Conservation (phyloP, 2,113 vertebrate genomes). For the Romanogobio albipinnatus region DNA sequence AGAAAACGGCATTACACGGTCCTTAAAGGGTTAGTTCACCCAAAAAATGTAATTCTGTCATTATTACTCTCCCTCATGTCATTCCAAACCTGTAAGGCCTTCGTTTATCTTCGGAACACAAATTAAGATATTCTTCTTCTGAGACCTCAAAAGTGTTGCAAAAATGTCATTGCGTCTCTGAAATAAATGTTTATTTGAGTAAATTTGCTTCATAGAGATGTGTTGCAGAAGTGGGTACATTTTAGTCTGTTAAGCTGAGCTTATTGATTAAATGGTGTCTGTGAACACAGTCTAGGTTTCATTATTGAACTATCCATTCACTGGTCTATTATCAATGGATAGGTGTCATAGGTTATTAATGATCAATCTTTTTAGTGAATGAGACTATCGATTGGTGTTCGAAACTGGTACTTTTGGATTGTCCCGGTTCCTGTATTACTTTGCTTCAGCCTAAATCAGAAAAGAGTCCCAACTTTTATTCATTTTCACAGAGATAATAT, state of each 20-base stretch:
- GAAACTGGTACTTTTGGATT: conserved; percentile 63
- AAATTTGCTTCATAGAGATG: neutral
- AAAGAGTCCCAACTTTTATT: conserved; percentile 17
- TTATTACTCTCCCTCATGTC: too few species aligned
- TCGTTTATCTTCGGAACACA: too few species aligned
- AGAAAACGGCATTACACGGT: too few species aligned
- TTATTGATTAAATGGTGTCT: conserved; percentile 76
- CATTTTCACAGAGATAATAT: neutral
- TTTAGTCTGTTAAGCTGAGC: conserved; percentile 74
- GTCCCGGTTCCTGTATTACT: conserved; percentile 37
- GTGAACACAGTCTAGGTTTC: conserved; percentile 71
- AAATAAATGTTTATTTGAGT: neutral
- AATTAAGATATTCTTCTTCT: too few species aligned
- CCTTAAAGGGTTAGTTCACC: too few species aligned
- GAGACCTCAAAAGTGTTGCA: neutral
- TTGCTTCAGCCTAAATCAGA: conserved; percentile 33
- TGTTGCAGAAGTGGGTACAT: conserved; percentile 51
- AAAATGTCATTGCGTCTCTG: too few species aligned
- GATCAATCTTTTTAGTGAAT: conserved; percentile 73
- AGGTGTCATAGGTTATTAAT: conserved; percentile 79
- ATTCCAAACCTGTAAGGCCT: too few species aligned
- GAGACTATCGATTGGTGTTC: conserved; percentile 76
- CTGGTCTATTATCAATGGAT: conserved; percentile 77
- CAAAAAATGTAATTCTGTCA: too few species aligned
- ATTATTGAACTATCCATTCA: conserved; percentile 75